These are phyloP conservation scores for Aphelenchoides bicaudatus DNA, from an alignment of 2,888 invertebrate genomes.

Conservation along the genomic window DNA sequence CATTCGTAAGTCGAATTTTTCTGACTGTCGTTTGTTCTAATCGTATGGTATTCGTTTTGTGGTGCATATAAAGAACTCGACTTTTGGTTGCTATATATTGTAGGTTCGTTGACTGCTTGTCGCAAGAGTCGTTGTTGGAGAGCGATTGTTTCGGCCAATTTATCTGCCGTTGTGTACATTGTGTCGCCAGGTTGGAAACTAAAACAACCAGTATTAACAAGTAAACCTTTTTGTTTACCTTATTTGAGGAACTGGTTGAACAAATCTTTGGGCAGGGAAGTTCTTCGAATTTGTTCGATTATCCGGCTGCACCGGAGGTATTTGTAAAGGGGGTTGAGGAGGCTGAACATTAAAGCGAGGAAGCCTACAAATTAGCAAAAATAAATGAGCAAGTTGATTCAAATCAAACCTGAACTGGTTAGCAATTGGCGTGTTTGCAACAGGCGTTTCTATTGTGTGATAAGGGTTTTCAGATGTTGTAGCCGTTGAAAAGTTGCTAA, in stretches of 20 bases:
- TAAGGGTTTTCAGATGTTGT: slow-evolving; percentile 36
- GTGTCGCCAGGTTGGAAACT: slow-evolving; percentile 58
- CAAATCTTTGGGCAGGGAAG: too few species aligned
- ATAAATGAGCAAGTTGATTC: too few species aligned
- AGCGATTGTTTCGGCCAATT: slow-evolving; percentile 71
- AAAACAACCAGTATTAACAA: background rate
- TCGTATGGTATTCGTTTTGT: slow-evolving; percentile 10
- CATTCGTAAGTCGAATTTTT: slow-evolving; percentile 64
- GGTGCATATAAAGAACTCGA: background rate
- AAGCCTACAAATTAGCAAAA: too few species aligned
- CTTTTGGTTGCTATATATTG: slow-evolving; percentile 12
- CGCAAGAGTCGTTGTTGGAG: slow-evolving; percentile 70
- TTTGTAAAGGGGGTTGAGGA: background rate
- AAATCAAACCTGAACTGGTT: slow-evolving; percentile 19
- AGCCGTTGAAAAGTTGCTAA: slow-evolving; percentile 21
- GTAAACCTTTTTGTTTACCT: background rate
- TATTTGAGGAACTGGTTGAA: background rate
- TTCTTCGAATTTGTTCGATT: too few species aligned
- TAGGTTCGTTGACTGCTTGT: slow-evolving; percentile 44
- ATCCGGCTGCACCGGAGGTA: background rate
- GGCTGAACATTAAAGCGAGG: slow-evolving; percentile 5
- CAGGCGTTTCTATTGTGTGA: slow-evolving; percentile 35
- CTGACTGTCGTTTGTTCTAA: slow-evolving; percentile 15
- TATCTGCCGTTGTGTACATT: slow-evolving; percentile 72
- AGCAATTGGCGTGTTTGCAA: slow-evolving; percentile 23